Evolutionary conservation across 2,888 invertebrate species (phyloP), one percentile per base, ranked within the genome.

Genomic region (Leptogaster cylindrica): DNA sequence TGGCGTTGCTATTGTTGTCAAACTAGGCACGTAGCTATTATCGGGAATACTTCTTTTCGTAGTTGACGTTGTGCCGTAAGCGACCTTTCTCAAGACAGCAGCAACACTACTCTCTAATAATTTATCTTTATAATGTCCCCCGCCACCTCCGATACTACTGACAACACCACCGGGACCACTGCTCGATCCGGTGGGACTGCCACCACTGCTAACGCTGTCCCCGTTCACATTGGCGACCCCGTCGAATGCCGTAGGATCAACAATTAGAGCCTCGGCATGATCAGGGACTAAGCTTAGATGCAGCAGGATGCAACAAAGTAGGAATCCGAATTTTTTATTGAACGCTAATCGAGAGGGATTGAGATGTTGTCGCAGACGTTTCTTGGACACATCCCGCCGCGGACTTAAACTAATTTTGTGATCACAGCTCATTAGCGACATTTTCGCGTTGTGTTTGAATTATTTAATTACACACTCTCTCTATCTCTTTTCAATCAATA

Each of bases 1-100:
- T 1, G 87, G 86, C 14, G 88, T 87, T n/a, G 87, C 84, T 27
- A 86, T 82, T 6, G 88, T 88, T 44, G 88, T 87, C 33, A 87
- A 77, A 7, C 85, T 86, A 67, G 87, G 85, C 44, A 85, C 84
- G 48, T 83, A 83, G 68, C 82, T 83, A 73, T 84, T 87, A 65
- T 87, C 87, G 10, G 87, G 86, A 72, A 88, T 88, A 71, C 87
- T 87, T 8, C 88, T 81, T 74, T 88, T 88, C n/a, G 88, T 88
- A 25, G 88, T 88, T 1, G 81, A 81, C 27, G 85, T 84, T 66
- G 87, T 86, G 14, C 87, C 88, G 74, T 88, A 88, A 0, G 88
- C 88, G 46, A 88, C 88, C 78, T 88, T 88, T 72, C 87, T 88
- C 73, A 89, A 84, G 58, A 89, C 86, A 18, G 88, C 88, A 5